These are phyloP conservation scores for Cygnus buccinator DNA, from an alignment of 2,113 vertebrate genomes.

Conservation along the genomic window DNA sequence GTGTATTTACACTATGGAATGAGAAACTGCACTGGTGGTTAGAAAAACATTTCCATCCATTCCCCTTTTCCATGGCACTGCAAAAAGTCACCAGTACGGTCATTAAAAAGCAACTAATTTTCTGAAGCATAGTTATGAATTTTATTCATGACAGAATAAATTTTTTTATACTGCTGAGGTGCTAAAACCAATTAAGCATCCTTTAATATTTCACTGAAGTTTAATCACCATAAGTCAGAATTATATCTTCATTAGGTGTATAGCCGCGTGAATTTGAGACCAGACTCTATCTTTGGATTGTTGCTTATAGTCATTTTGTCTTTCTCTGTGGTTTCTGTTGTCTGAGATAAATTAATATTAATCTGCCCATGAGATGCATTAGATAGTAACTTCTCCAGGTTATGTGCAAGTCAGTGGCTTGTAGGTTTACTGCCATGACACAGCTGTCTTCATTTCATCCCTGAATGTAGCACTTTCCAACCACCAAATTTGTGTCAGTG, in stretches of 20 bases:
- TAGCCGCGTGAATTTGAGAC: constrained; percentile 18
- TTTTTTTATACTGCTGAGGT: background rate
- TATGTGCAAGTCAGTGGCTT: background rate
- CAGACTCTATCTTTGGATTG: background rate
- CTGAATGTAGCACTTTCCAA: background rate
- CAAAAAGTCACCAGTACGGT: background rate
- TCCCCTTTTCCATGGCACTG: background rate
- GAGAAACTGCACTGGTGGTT: background rate
- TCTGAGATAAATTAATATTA: background rate
- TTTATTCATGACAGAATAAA: constrained; percentile 45
- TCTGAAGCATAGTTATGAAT: background rate
- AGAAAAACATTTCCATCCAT: background rate
- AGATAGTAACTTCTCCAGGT: background rate
- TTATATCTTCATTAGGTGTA: constrained; percentile 17
- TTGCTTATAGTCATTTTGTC: background rate
- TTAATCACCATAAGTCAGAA: constrained; percentile 1
- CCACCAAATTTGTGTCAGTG: background rate
- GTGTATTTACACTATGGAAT: background rate
- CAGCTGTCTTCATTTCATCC: background rate
- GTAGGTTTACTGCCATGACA: background rate
- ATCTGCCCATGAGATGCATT: background rate
- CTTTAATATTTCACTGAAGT: constrained; percentile 46
- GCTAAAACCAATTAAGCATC: constrained; percentile 38
- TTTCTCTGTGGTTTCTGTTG: background rate
- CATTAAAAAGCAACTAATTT: constrained; percentile 15